Base-by-base conservation (phyloP, 2,888 invertebrate species). In the Scelioninae gen. 1 region DNA sequence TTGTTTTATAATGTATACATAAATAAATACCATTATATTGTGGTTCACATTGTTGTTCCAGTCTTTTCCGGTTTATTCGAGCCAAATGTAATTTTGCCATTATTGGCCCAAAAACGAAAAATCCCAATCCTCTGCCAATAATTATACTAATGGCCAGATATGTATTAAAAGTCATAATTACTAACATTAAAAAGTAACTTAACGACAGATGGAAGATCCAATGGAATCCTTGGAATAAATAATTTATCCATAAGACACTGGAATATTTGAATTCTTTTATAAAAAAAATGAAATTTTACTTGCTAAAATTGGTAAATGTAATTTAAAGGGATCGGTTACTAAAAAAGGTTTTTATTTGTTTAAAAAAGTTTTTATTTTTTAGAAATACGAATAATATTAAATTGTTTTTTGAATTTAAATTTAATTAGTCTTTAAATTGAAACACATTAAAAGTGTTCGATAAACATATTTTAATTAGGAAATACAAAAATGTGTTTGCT, bases 81-180 rank as follows among this genome's bases (percentile, higher is more conserved):
- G 92, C 92, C 85, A 94, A 88, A 86, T 94, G 94, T 15, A 93
- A 90, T 88, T 93, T 93, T 91, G 94, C 92, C 32, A 94, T 92
- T 62, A 91, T 90, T 60, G 93, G 93, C 9, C 94, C 94, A 88
- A 94, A 94, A 69, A 94, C 88, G 90, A 93, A 94, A 87, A 94
- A 94, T n/a, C 94, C 94, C 3, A 94, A 49, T 16, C 93, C 93
- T 90, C 95, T 95, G 23, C 96, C 96, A 69, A 95, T 91, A 5
- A 95, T 93, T 63, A 95, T 94, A 10, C 95, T 94, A 60, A 95
- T 92, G 79, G 94, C 93, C 71, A 96, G 92, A 88, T 95, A 95
- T 31, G 94, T 95, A 92, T 96, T 96, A 92, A 94, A 96, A 11
- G 95, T 91, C 96, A 96, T 96, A n/a, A 96, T 95, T 31, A 94